Percentiles rank a stretch among this genome's conserved stretches.
These are phyloP conservation scores for Creontiades dilutus DNA, from an alignment of 2,888 invertebrate genomes.

Conservation along the genomic window DNA sequence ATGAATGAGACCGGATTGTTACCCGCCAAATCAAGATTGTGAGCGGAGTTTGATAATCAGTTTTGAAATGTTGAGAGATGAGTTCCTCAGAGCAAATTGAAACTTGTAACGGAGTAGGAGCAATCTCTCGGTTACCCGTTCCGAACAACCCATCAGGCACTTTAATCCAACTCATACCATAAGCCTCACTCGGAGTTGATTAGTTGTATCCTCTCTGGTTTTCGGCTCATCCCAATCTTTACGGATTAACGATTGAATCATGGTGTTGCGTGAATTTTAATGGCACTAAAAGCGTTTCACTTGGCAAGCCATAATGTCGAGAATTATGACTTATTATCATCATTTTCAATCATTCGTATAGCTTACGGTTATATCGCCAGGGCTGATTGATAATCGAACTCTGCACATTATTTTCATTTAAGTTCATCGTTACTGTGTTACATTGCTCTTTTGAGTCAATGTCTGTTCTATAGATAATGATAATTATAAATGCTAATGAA, in stretches of 20 bases:
- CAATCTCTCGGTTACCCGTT: constrained; percentile 47
- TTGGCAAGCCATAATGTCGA: no score
- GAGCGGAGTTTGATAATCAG: constrained; percentile 39
- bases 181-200: constrained; percentile 25
- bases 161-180: constrained; percentile 58
- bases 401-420: no score
- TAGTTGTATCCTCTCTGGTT: constrained; percentile 13
- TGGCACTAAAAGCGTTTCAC: no score
- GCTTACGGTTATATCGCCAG: no score
- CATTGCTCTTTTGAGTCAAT: no score
- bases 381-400: no score
- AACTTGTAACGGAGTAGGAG: constrained; percentile 48
- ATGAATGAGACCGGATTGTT: background rate
- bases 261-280: background rate
- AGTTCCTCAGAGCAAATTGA: constrained; percentile 47
- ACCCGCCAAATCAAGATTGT: background rate
- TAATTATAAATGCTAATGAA: no score
- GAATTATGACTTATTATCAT: no score
- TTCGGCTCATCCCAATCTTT: constrained; percentile 42
- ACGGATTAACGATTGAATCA: background rate
- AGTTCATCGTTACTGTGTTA: no score
- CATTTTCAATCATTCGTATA: no score
- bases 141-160: constrained; percentile 34
- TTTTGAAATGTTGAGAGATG: constrained; percentile 43
- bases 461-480: no score